phyloP scores from a whole-genome alignment of 2,113 vertebrate species.

The Noturus placidus region DNA sequence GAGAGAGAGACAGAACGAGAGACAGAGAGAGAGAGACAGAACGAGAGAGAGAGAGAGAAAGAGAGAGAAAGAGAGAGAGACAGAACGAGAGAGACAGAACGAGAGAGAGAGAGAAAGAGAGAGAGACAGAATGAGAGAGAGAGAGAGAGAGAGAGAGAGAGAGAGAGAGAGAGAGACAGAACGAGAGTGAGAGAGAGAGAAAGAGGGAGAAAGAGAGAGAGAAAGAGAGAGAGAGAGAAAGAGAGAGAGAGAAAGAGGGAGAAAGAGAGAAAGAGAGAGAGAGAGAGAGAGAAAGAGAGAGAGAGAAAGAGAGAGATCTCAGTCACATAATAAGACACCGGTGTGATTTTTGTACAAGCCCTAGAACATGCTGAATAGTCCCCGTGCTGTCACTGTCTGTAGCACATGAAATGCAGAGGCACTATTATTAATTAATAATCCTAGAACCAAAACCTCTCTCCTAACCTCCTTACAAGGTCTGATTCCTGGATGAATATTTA shows the following conservation, averaged over 20 bases:
- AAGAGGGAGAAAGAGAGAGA: too few species aligned
- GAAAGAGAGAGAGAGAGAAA: background rate
- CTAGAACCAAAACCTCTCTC: background rate
- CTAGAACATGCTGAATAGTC: background rate
- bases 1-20: background rate
- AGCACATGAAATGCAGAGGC: slow-evolving; percentile 26
- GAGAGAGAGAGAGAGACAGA: background rate
- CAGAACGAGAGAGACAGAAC: background rate
- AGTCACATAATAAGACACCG: slow-evolving; percentile 15
- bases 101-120: background rate
- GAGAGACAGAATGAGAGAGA: too few species aligned
- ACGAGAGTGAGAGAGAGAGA: background rate
- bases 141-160: background rate
- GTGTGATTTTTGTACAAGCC: slow-evolving; percentile 17
- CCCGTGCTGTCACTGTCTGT: background rate
- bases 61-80: background rate
- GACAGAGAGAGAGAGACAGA: background rate
- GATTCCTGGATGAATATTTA: slow-evolving; percentile 28
- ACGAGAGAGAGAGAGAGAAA: background rate
- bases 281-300: background rate
- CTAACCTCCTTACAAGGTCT: slow-evolving; percentile 17
- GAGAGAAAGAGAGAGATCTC: background rate
- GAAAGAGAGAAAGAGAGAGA: background rate
- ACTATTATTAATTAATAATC: slow-evolving; percentile 18
- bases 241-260: background rate